Evolutionary conservation across 37 sponge, comb jelly and placozoan genomes (phyloP).

Genomic region (Eunapius fragilis): DNA sequence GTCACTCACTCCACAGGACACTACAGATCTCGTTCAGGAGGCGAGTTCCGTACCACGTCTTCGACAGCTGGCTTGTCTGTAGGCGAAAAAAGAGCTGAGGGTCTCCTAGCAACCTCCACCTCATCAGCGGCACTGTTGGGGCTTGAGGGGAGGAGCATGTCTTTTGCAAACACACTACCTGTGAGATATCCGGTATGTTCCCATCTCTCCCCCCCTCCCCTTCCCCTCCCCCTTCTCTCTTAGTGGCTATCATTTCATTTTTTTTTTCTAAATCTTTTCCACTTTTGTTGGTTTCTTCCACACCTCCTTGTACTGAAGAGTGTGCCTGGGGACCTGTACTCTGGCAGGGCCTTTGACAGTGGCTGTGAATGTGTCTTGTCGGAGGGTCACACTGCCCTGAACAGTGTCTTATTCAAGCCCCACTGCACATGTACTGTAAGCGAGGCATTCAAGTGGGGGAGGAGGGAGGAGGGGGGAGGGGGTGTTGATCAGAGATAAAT

Average conservation of each 20-base stretch:
- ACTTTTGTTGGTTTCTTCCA: neutral
- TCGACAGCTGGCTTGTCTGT: neutral
- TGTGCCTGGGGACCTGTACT: conserved; percentile 69
- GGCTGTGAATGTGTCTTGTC: conserved; percentile 71
- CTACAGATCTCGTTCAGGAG: neutral
- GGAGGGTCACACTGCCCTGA: neutral
- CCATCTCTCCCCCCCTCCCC: too few species aligned
- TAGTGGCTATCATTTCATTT: neutral
- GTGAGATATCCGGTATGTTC: neutral
- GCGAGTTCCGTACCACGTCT: neutral
- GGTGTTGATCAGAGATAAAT: neutral
- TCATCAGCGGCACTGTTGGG: neutral
- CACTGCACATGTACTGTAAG: conserved; percentile 58
- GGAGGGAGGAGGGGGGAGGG: neutral
- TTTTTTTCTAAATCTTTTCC: neutral
- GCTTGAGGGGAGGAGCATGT: neutral
- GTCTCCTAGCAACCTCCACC: neutral
- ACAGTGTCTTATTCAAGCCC: neutral
- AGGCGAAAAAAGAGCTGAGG: neutral
- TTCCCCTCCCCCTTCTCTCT: too few species aligned
- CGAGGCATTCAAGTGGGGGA: neutral
- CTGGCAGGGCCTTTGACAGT: conserved; percentile 83
- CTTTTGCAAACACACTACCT: neutral
- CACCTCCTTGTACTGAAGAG: conserved; percentile 11
- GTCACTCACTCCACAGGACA: neutral